phyloP scores from a whole-genome alignment of 2,888 invertebrate genomes.

The Drosophila demipolita region DNA sequence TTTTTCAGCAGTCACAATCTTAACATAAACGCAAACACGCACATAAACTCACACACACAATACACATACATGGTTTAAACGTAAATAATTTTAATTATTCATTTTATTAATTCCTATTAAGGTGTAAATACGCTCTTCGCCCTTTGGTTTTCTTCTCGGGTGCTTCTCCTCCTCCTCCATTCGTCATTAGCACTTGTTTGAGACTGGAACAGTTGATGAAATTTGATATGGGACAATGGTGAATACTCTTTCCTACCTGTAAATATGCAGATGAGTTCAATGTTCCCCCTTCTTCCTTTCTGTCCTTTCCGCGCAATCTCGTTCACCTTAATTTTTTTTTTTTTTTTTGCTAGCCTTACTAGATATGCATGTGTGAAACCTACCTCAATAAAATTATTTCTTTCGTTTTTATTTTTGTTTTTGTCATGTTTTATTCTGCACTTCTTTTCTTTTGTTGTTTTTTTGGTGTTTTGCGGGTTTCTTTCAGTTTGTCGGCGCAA shows the following conservation, averaged over 20 bases:
- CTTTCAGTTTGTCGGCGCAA: constrained; percentile 22
- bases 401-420: constrained; percentile 12
- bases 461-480: constrained; percentile 35
- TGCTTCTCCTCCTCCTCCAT: neutral
- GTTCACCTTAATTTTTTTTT: neutral
- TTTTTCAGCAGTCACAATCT: too few species aligned
- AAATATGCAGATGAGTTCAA: neutral
- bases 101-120: neutral
- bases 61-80: too few species aligned
- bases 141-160: neutral
- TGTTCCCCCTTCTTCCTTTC: neutral
- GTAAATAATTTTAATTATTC: neutral
- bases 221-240: neutral
- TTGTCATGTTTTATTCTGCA: constrained; percentile 1
- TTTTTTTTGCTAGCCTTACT: constrained; percentile 46
- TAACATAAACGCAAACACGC: too few species aligned
- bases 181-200: neutral
- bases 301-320: neutral
- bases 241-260: neutral
- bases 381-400: constrained; percentile 40
- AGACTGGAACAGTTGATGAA: neutral
- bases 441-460: constrained; percentile 14
- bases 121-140: neutral
- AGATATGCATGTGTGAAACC: constrained; percentile 54
- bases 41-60: too few species aligned